A percentile compares a stretch with the other conserved stretches of the same genome.
phyloP scores from a whole-genome alignment of 1,140 invertebrate genomes.

The Drosophila oshimai region DNA sequence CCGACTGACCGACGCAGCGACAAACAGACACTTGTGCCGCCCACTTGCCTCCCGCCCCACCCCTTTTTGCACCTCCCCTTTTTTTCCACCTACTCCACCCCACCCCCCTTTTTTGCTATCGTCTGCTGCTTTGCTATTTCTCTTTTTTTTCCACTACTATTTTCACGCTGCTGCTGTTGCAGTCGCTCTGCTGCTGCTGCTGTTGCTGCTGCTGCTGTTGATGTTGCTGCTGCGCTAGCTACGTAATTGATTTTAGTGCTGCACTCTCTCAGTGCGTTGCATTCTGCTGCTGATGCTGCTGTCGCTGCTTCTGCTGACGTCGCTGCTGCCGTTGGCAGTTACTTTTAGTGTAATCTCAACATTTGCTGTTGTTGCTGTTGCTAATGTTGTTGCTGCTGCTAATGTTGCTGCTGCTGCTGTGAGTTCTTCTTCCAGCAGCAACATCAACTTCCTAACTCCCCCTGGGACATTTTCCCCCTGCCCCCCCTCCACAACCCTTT shows the following conservation, averaged over 20 bases:
- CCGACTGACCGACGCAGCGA: slow-evolving; percentile 59
- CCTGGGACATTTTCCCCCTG: neutral
- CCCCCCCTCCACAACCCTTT: neutral
- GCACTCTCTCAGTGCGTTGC: slow-evolving; percentile 60
- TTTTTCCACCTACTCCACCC: neutral
- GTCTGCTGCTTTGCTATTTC: slow-evolving; percentile 60
- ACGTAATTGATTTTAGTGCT: slow-evolving; percentile 81
- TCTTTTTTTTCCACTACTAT: slow-evolving; percentile 73
- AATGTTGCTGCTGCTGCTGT: slow-evolving; percentile 31
- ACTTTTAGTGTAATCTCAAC: slow-evolving; percentile 78
- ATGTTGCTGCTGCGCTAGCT: slow-evolving; percentile 58
- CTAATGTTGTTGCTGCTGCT: slow-evolving; percentile 34
- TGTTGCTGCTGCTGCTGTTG: slow-evolving; percentile 38
- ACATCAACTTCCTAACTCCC: slow-evolving; percentile 52
- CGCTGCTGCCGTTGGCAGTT: slow-evolving; percentile 53
- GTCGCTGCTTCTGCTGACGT: slow-evolving; percentile 30
- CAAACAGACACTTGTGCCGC: slow-evolving; percentile 41
- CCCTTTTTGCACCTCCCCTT: neutral
- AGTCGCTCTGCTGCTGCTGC: slow-evolving; percentile 25
- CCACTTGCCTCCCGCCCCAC: slow-evolving; percentile 6
- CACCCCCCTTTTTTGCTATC: slow-evolving; percentile 22
- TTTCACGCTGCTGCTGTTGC: slow-evolving; percentile 64
- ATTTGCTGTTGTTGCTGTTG: slow-evolving; percentile 52
- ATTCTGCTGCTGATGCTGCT: slow-evolving; percentile 13
- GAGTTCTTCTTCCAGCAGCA: slow-evolving; percentile 59